Conservation (phyloP, 2,888 invertebrate species). For the Schizaphis graminum region DNA sequence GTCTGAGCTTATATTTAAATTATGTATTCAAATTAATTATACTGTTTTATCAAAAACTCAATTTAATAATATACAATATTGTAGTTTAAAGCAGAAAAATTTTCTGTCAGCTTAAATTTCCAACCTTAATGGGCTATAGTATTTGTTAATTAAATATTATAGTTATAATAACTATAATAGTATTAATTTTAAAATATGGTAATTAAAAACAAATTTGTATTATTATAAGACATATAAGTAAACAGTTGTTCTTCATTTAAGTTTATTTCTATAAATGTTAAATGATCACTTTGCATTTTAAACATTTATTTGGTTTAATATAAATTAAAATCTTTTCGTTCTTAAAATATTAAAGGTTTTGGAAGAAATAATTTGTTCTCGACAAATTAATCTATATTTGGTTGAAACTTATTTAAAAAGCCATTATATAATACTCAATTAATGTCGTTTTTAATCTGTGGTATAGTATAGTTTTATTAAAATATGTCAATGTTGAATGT, state of each 20-base stretch:
- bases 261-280: conserved; percentile 30
- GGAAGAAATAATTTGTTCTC: neutral
- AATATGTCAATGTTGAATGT: neutral
- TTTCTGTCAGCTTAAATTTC: neutral
- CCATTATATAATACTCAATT: neutral
- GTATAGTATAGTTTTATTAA: neutral
- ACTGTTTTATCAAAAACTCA: neutral
- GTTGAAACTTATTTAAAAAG: neutral
- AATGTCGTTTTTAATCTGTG: neutral
- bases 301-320: conserved; percentile 24
- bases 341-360: conserved; percentile 27
- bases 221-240: neutral
- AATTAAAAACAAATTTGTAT: conserved; percentile 50
- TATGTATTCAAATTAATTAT: neutral
- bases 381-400: conserved; percentile 10
- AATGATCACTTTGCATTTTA: conserved; percentile 38
- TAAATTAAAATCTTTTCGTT: neutral
- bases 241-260: neutral
- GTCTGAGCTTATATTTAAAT: neutral
- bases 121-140: neutral
- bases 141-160: neutral
- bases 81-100: neutral
- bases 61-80: neutral
- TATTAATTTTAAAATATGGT: neutral
- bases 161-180: neutral